Percentiles rank a stretch among this genome's conserved stretches.
phyloP scores from a whole-genome alignment of 2,888 invertebrate genomes.

The Invenusta paracnida region DNA sequence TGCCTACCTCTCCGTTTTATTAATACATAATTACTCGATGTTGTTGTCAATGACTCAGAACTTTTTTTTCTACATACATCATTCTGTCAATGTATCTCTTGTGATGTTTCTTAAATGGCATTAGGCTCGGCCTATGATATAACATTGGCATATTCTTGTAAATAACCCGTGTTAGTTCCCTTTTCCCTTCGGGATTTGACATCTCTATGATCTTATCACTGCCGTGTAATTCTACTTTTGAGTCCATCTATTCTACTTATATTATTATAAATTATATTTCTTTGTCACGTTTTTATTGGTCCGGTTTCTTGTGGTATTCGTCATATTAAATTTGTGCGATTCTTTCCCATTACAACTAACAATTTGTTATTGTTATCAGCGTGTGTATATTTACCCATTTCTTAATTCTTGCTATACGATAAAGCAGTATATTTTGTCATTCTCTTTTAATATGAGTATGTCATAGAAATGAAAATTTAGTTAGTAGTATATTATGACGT shows the following conservation, averaged over 20 bases:
- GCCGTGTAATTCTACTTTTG: constrained; percentile 25
- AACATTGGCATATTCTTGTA: constrained; percentile 6
- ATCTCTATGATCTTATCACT: constrained; percentile 11
- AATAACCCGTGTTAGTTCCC: not conserved
- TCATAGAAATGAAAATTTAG: not conserved
- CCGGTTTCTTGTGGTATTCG: not conserved
- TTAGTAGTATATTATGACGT: not conserved
- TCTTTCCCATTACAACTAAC: not conserved
- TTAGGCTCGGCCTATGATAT: not conserved
- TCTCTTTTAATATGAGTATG: not conserved
- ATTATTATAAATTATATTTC: not conserved
- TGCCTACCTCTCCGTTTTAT: too few relatives aligned
- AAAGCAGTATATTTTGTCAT: not conserved
- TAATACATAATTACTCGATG: not conserved
- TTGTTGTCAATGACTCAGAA: constrained; percentile 15
- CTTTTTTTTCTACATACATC: not conserved
- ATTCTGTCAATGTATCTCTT: not conserved
- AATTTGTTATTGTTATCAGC: constrained; percentile 25
- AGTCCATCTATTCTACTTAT: not conserved
- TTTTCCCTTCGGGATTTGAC: not conserved
- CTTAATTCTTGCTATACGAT: too few relatives aligned
- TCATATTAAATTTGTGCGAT: not conserved
- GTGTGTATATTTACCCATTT: constrained; percentile 14
- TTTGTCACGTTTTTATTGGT: constrained; percentile 7
- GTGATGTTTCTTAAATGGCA: not conserved